These are phyloP conservation scores for Cricetomys ansorgei DNA, from an alignment of 2,113 vertebrate species.

Conservation along the genomic window DNA sequence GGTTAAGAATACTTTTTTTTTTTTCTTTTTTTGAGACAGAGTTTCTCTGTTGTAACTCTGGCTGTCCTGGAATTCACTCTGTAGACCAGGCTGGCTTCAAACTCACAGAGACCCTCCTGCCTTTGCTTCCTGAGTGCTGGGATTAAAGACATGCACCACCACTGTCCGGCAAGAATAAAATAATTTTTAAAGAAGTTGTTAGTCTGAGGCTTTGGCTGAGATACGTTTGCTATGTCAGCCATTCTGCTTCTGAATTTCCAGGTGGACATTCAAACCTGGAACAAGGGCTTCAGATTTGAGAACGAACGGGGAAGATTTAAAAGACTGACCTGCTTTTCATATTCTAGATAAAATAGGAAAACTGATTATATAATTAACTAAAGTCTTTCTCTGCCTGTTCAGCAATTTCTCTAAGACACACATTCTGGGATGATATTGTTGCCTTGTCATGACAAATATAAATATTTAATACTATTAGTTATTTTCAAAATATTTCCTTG, in stretches of 20 bases:
- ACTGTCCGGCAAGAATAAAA: too few species aligned
- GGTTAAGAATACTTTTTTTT: too few species aligned
- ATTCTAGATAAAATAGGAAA: neutral
- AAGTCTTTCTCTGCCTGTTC: neutral
- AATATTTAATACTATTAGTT: slow-evolving; percentile 21
- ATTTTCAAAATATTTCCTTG: neutral
- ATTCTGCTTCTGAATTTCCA: neutral
- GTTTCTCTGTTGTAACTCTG: too few species aligned
- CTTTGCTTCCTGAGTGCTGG: too few species aligned
- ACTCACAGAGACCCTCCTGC: too few species aligned
- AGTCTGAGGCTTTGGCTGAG: neutral
- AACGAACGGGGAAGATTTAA: neutral
- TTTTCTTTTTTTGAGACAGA: too few species aligned
- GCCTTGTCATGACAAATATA: neutral
- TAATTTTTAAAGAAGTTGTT: neutral
- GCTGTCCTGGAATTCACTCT: too few species aligned
- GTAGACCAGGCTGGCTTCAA: too few species aligned
- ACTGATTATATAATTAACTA: neutral
- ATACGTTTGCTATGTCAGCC: neutral
- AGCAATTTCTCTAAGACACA: slow-evolving; percentile 8
- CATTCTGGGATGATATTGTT: neutral
- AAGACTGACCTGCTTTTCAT: neutral
- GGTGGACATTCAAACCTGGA: neutral
- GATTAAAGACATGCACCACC: too few species aligned
- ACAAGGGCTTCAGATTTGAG: neutral